phyloP scores from a whole-genome alignment of 2,797 vertebrate species.

The Hoplostethus atlanticus region DNA sequence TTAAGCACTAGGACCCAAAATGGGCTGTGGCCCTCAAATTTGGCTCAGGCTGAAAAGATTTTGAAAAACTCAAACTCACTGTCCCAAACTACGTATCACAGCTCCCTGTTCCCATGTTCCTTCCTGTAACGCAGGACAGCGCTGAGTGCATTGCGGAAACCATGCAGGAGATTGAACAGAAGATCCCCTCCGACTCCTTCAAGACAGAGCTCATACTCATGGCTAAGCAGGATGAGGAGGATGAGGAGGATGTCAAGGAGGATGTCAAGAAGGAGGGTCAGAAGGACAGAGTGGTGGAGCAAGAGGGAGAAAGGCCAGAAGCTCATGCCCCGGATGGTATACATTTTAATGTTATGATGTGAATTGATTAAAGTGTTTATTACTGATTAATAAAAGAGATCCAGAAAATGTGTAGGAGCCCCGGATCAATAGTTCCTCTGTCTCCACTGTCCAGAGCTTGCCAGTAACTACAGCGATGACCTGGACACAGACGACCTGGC shows the following conservation, averaged over 20 bases:
- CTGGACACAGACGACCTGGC: slow-evolving; percentile 93
- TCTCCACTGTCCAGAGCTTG: slow-evolving; percentile 84
- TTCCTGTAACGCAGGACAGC: slow-evolving; percentile 90
- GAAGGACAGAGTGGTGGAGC: slow-evolving; percentile 65
- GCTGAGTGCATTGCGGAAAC: slow-evolving; percentile 90
- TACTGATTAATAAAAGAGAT: no score
- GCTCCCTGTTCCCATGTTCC: slow-evolving; percentile 95
- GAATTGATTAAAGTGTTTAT: no score
- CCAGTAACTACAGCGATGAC: slow-evolving; percentile 91
- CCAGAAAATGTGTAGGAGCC: not conserved
- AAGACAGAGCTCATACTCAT: slow-evolving; percentile 97
- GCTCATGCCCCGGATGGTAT: slow-evolving; percentile 85
- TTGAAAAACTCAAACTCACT: no score
- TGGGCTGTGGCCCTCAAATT: no score
- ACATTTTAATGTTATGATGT: slow-evolving; percentile 21
- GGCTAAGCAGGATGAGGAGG: slow-evolving; percentile 92
- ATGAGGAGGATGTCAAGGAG: slow-evolving; percentile 88
- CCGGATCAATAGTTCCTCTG: not conserved
- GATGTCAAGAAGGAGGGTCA: slow-evolving; percentile 50
- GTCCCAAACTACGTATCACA: slow-evolving; percentile 53
- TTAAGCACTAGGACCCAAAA: no score
- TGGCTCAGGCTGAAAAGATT: no score
- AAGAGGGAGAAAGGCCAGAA: slow-evolving; percentile 82
- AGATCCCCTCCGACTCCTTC: slow-evolving; percentile 91
- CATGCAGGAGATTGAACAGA: slow-evolving; percentile 93